Base-by-base conservation (phyloP, 1,140 invertebrate genomes). In the Drosophila nebulosa region DNA sequence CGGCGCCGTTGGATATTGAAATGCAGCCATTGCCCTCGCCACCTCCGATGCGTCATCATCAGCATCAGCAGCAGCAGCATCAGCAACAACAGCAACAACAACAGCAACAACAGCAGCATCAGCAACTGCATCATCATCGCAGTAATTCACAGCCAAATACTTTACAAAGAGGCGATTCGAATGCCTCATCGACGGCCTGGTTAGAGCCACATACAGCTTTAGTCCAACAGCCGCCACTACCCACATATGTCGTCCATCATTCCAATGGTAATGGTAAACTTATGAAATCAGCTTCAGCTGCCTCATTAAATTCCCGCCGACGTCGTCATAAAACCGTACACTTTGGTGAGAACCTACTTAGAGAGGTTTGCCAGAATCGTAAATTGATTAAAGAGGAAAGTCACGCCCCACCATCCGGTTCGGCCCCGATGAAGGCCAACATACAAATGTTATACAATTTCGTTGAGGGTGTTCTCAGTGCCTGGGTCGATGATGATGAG, bases 361-460 rank as follows among this genome's bases (percentile, higher is more conserved):
- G 94, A 85, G 94, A 95, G 83, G 94, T 95, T 52, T 95, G 94
- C 90, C 93, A 94, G 60, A 94, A 95, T 85, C 70, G 91, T 61
- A 85, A 92, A 76, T 76, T 92, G 70, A 88, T 92, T 79, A 78
- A 92, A 71, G 81, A 89, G 36, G 80, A 89, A 67, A 9, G 67
- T 3, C 79, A 91, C 73, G 88, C 91, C 88, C 80, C 90, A 50
- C 80, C 90, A 39, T 91, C 90, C 69, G 90, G 90, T 21, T 91
- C 90, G 27, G 84, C 85, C 36, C 90, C 90, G 30, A 92, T 93
- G 92, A 93, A 95, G 79, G 93, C 94, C n/a, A 95, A 95, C 89
- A 95, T 95, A n/a, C 94, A 95, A 88, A 94, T 95, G 90, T 92
- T 96, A 62, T 96, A 95, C 90, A 95, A 94, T 86, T 96, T 96